Evolutionary conservation across 1,140 invertebrate genomes (phyloP).

Genomic region (Chrysopa pallens): DNA sequence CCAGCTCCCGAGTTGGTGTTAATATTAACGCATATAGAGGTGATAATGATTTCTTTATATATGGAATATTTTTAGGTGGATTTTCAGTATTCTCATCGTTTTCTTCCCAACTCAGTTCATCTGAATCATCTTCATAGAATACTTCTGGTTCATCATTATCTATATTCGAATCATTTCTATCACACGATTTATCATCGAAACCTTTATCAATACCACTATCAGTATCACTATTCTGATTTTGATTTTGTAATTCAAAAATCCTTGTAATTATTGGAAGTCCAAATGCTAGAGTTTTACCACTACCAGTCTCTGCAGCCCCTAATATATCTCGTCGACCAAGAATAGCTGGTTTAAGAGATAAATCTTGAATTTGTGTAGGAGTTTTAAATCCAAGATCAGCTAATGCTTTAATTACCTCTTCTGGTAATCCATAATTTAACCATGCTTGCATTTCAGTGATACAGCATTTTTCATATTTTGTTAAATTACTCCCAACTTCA

Average conservation of each 20-base stretch:
- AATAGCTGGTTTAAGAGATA: conserved; percentile 63
- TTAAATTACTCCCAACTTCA: conserved; percentile 13
- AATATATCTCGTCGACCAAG: conserved; percentile 65
- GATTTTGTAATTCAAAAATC: conserved; percentile 51
- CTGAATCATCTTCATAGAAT: conserved; percentile 19
- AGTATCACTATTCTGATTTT: conserved; percentile 10
- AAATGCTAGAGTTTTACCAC: conserved; percentile 95
- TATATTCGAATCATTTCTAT: conserved; percentile 9
- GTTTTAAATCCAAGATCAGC: conserved; percentile 52
- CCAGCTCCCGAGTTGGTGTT: conserved; percentile 89
- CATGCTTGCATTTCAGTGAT: conserved; percentile 42
- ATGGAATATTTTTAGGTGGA: conserved; percentile 6
- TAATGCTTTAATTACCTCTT: conserved; percentile 52
- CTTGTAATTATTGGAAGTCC: conserved; percentile 78
- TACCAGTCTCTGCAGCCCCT: conserved; percentile 93
- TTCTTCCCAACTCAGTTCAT: conserved; percentile 17
- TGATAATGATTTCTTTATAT: conserved; percentile 15
- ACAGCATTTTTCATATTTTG: conserved; percentile 7
- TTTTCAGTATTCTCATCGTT: conserved; percentile 16
- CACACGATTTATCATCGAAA: conserved; percentile 12
- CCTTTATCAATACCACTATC: conserved; percentile 11
- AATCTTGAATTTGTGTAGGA: conserved; percentile 70
- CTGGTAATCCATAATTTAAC: conserved; percentile 48
- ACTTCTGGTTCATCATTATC: conserved; percentile 18
- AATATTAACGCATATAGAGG: conserved; percentile 69